Conservation (phyloP, 37 sponge, comb jelly and placozoan species). For the Haliclona indistincta region DNA sequence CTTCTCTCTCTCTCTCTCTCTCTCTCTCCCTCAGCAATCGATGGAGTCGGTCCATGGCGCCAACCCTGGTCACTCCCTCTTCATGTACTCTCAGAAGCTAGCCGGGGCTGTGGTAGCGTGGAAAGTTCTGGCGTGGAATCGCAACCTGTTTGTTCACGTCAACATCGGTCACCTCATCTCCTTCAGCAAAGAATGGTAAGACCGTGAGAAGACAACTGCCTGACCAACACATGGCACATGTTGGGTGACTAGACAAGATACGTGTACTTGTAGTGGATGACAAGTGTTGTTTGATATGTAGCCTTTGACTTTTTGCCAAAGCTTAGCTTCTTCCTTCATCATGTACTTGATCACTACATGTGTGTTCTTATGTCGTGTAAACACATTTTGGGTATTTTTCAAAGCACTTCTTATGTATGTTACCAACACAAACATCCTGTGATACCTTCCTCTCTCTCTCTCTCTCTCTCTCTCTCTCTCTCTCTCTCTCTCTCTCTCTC, state of each 20-base stretch:
- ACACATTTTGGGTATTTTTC: no score
- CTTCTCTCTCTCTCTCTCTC: not conserved
- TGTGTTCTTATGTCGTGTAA: no score
- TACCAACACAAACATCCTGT: no score
- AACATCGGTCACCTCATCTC: not conserved
- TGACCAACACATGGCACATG: no score
- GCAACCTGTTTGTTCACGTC: not conserved
- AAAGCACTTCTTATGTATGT: no score
- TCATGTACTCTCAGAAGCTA: not conserved
- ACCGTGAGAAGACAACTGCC: no score
- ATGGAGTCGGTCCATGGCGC: not conserved
- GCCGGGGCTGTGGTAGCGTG: not conserved
- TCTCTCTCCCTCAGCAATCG: not conserved
- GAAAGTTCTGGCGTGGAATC: not conserved
- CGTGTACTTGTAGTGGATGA: no score
- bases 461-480: not conserved
- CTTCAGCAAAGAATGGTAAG: conserved; percentile 8
- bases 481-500: not conserved
- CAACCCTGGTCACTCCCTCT: not conserved
- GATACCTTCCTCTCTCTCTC: not conserved
- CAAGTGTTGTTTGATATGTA: no score
- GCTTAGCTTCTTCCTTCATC: no score
- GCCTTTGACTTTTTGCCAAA: no score
- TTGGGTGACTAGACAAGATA: no score
- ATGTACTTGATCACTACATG: no score